These are phyloP conservation scores for Tolmerus cingulatus DNA, from an alignment of 2,888 invertebrate genomes.

Conservation along the genomic window DNA sequence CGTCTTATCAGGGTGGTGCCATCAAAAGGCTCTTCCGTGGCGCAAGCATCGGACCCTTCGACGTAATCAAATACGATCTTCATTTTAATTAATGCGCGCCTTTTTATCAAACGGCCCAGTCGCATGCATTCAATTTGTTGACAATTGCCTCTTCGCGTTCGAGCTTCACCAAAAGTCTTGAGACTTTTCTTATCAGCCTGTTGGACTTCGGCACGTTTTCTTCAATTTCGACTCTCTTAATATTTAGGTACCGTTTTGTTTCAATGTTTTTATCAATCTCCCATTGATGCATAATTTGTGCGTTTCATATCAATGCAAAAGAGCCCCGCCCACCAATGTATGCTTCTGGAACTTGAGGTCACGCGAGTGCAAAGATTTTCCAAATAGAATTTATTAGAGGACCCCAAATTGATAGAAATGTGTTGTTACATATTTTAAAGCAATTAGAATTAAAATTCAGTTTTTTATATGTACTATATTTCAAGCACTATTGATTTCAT, in stretches of 20 bases:
- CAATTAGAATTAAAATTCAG: too few species aligned
- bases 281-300: neutral
- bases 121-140: neutral
- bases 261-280: neutral
- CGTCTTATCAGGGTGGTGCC: neutral
- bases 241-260: neutral
- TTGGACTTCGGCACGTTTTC: neutral
- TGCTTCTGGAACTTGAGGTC: neutral
- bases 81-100: neutral
- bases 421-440: too few species aligned
- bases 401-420: too few species aligned
- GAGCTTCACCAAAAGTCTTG: neutral
- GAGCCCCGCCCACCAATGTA: neutral
- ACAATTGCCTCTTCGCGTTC: neutral
- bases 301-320: neutral
- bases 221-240: neutral
- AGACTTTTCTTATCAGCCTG: constrained; percentile 7
- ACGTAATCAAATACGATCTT: neutral
- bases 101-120: neutral
- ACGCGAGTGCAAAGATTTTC: too few species aligned
- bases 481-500: too few species aligned
- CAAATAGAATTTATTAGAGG: too few species aligned
- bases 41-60: neutral
- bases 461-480: too few species aligned
- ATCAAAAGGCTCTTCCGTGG: neutral